Conservation (phyloP, 2,797 vertebrate genomes). For the Eidolon dupreanum region DNA sequence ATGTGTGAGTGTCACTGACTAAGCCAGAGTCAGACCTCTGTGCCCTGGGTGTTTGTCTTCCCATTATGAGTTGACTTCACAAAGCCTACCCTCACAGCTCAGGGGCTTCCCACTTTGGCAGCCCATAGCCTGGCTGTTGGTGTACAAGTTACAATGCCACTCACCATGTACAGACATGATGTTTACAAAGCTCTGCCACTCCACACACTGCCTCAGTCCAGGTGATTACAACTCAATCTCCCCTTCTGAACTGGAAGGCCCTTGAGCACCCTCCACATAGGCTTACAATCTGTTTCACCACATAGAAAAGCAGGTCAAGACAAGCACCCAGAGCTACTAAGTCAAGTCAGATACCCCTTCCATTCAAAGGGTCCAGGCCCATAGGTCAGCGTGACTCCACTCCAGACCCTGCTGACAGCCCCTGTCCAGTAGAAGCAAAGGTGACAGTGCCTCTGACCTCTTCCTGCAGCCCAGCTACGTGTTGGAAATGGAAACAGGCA, state of each 20-base stretch:
- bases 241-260: neutral
- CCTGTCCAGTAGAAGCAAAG: neutral
- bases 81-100: neutral
- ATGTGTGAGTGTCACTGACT: neutral
- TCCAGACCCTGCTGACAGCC: neutral
- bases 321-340: neutral
- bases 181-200: neutral
- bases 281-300: neutral
- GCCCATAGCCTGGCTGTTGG: neutral
- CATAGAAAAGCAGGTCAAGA: neutral
- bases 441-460: neutral
- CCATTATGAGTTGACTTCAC: neutral
- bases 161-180: fast-evolving
- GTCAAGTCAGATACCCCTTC: neutral
- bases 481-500: neutral
- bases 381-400: neutral
- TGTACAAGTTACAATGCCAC: fast-evolving
- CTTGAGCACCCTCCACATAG: neutral
- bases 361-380: neutral
- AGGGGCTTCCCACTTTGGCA: neutral
- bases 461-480: neutral
- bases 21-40: neutral
- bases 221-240: fast-evolving
- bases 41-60: neutral
- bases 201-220: fast-evolving